Conservation (phyloP, 2,113 vertebrate species). For the Laticauda colubrina region DNA sequence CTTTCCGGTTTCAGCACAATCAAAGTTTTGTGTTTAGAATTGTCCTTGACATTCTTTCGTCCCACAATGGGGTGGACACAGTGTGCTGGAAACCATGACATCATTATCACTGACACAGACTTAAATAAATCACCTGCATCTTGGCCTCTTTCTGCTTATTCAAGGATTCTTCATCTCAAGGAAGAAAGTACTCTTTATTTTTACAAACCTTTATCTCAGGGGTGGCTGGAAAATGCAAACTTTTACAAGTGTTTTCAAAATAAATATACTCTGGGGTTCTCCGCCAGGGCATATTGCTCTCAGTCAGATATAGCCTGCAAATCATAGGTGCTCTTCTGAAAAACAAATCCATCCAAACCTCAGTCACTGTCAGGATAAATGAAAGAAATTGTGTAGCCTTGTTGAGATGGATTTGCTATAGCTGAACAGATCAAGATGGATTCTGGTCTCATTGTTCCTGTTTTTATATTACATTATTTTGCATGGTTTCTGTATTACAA, state of each 20-base stretch:
- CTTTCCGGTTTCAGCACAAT: slow-evolving; percentile 85
- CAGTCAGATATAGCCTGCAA: slow-evolving; percentile 66
- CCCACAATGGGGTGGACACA: slow-evolving; percentile 87
- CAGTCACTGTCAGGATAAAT: slow-evolving; percentile 49
- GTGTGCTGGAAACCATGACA: slow-evolving; percentile 94
- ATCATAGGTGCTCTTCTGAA: slow-evolving; percentile 62
- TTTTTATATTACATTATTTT: neutral
- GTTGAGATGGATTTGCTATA: slow-evolving; percentile 36
- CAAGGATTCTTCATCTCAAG: slow-evolving; percentile 79
- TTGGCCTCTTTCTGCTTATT: slow-evolving; percentile 78
- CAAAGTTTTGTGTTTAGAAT: slow-evolving; percentile 84
- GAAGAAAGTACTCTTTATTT: slow-evolving; percentile 80
- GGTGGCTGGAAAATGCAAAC: slow-evolving; percentile 82
- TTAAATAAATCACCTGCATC: slow-evolving; percentile 96
- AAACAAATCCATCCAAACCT: slow-evolving; percentile 56
- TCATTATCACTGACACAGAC: slow-evolving; percentile 90
- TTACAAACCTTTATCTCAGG: slow-evolving; percentile 76
- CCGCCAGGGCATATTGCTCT: slow-evolving; percentile 61
- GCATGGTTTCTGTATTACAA: neutral
- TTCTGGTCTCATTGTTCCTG: slow-evolving; percentile 28
- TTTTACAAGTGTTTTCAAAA: slow-evolving; percentile 93
- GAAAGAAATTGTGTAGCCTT: slow-evolving; percentile 33
- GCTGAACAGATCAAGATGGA: slow-evolving; percentile 7
- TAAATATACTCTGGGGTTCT: slow-evolving; percentile 80
- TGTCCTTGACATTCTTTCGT: slow-evolving; percentile 98